Base-by-base conservation (phyloP, 2,888 invertebrate genomes). In the Epistrophe eligans region DNA sequence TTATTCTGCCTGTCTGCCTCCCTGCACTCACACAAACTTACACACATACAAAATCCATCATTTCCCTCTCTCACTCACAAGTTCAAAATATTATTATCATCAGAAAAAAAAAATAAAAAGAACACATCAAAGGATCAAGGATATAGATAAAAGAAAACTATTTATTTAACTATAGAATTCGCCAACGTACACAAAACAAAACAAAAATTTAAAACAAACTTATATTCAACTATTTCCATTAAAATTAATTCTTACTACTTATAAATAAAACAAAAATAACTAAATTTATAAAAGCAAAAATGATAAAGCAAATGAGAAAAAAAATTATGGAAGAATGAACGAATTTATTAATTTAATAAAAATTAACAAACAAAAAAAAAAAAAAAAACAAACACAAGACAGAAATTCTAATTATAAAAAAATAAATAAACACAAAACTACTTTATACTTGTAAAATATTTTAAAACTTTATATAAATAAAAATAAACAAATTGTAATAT, bases 211-310 rank as follows among this genome's bases (percentile, higher is more conserved):
- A 35, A 35, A 35, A 35, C 35, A 60, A 66, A 66, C 83, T 83
- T 83, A 67, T 87, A 87, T 87, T 82, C 76, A 64, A 87, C 82
- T 87, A 87, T 85, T 85, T 85, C 85, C 81, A 85, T 87, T 87
- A 77, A 32, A 52, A 77, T 74, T 79, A 60, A 77, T 79, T 85
- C 81, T 66, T 79, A 79, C 58, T 80, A 83, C 70, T 79, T 77
- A n/a, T n/a, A 77, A 80, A 35, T 50, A 67, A 62, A 55, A 55
- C 43, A 52, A 62, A 66, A 64, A 32, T 77, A 80, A 84, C 35
- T 84, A 76, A 79, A 84, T 79, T 77, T 73, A 73, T 73, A 60
- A 77, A 70, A 40, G 50, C 57, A 80, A 70, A 62, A 62, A 52
- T 43, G 60, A 60, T 60, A 40, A 64, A 64, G 28, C 8, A 72